These are phyloP conservation scores for Phalacrocorax carbo DNA, from an alignment of 2,113 vertebrate species.

Conservation along the genomic window DNA sequence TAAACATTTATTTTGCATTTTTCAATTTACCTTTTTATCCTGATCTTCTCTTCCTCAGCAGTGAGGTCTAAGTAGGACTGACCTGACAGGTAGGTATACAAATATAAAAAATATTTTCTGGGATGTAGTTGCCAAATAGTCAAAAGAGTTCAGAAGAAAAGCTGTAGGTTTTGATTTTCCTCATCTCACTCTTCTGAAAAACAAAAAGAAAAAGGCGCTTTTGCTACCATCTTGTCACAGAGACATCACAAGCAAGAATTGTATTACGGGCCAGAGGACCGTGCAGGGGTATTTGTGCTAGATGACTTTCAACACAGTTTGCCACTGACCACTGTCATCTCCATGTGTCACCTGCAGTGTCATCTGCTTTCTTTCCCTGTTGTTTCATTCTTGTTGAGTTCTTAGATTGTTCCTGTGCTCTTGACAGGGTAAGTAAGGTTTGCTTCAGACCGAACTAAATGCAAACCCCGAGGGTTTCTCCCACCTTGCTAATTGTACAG, in stretches of 20 bases:
- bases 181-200: background rate
- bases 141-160: background rate
- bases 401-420: background rate
- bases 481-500: background rate
- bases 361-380: background rate
- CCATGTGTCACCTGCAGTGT: background rate
- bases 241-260: background rate
- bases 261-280: background rate
- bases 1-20: background rate
- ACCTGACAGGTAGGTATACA: background rate
- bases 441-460: background rate
- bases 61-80: background rate
- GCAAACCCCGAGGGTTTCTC: background rate
- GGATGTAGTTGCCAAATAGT: background rate
- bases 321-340: background rate
- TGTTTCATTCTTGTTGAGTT: background rate
- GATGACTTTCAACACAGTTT: background rate
- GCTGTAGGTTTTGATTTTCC: background rate
- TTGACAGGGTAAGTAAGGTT: background rate
- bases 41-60: background rate
- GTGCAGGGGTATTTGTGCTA: background rate
- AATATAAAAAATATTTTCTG: background rate
- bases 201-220: background rate
- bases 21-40: background rate
- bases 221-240: background rate